Percentiles rank a stretch among this genome's conserved stretches.
phyloP scores from a whole-genome alignment of 2,888 invertebrate species.

The Pristionchus arcanus region DNA sequence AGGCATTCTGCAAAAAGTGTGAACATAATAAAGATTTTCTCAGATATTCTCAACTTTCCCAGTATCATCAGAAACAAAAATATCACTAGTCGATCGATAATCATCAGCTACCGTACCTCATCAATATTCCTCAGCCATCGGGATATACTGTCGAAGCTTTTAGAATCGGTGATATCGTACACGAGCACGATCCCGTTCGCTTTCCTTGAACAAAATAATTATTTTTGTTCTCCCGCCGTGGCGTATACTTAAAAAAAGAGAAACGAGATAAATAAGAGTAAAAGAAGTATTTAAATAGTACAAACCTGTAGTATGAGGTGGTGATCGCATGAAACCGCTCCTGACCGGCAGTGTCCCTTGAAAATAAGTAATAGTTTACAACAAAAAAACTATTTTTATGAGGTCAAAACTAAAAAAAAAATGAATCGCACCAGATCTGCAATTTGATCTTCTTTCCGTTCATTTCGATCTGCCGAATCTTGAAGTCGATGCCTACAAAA shows the following conservation, averaged over 20 bases:
- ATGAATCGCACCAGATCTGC: slow-evolving; percentile 81
- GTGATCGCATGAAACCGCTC: slow-evolving; percentile 98
- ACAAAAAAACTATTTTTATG: not conserved
- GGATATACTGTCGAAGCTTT: slow-evolving; percentile 98
- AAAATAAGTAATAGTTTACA: not conserved
- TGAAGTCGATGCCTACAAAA: slow-evolving; percentile 84
- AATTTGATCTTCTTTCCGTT: slow-evolving; percentile 83
- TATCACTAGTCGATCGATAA: slow-evolving; percentile 45
- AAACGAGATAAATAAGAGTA: too few relatives aligned
- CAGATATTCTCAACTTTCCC: too few relatives aligned
- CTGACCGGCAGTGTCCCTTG: slow-evolving; percentile 98
- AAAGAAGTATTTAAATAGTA: not conserved
- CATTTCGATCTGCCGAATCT: slow-evolving; percentile 83
- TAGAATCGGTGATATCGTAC: slow-evolving; percentile 98
- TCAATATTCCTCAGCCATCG: slow-evolving; percentile 99
- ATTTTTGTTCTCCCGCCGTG: not conserved
- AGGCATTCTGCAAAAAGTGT: slow-evolving; percentile 85
- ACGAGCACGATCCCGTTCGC: slow-evolving; percentile 85
- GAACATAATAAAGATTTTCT: too few relatives aligned
- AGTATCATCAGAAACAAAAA: not conserved
- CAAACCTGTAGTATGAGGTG: slow-evolving; percentile 93
- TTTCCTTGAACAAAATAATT: slow-evolving; percentile 52
- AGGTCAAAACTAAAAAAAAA: not conserved
- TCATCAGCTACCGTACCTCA: slow-evolving; percentile 83
- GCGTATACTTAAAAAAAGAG: too few relatives aligned